Percentiles rank a stretch among this genome's conserved stretches.
Conservation (phyloP, 2,888 invertebrate genomes). For the Stenoptilia bipunctidactyla region DNA sequence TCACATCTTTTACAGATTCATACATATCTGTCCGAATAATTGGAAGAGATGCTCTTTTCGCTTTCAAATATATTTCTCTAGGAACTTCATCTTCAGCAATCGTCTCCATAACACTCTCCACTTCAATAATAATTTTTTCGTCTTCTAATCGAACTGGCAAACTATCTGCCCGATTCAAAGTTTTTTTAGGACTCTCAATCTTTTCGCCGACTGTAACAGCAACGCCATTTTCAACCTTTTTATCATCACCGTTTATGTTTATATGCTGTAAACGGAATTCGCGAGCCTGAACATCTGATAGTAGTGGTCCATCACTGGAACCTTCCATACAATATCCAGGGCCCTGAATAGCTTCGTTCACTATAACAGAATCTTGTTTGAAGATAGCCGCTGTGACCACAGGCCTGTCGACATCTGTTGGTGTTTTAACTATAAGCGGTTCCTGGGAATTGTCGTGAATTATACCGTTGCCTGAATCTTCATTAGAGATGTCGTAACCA, state of each 20-base stretch:
- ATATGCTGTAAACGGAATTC: constrained; percentile 54
- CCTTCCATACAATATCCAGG: constrained; percentile 64
- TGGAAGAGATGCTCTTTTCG: constrained; percentile 53
- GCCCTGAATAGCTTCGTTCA: constrained; percentile 49
- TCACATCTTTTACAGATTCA: constrained; percentile 66
- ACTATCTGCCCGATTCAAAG: constrained; percentile 65
- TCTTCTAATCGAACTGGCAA: constrained; percentile 68
- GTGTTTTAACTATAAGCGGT: constrained; percentile 57
- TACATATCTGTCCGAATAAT: constrained; percentile 63
- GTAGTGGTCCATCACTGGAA: constrained; percentile 58
- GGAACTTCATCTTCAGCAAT: constrained; percentile 47
- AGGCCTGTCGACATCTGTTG: constrained; percentile 71
- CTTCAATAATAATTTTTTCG: constrained; percentile 24
- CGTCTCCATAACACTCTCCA: constrained; percentile 34
- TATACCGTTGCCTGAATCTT: constrained; percentile 39
- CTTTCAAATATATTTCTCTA: constrained; percentile 23
- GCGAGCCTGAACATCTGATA: constrained; percentile 63
- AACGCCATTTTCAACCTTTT: constrained; percentile 50
- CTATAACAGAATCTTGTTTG: constrained; percentile 73
- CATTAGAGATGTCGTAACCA: constrained; percentile 65
- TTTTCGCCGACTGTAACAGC: constrained; percentile 41
- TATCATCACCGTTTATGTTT: constrained; percentile 50
- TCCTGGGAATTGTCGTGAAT: constrained; percentile 58
- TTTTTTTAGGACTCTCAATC: constrained; percentile 51
- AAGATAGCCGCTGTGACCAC: constrained; percentile 79